A percentile compares a stretch with the other conserved stretches of the same genome.
Conservation (phyloP, 1,140 invertebrate species). For the Subanguina moxae region DNA sequence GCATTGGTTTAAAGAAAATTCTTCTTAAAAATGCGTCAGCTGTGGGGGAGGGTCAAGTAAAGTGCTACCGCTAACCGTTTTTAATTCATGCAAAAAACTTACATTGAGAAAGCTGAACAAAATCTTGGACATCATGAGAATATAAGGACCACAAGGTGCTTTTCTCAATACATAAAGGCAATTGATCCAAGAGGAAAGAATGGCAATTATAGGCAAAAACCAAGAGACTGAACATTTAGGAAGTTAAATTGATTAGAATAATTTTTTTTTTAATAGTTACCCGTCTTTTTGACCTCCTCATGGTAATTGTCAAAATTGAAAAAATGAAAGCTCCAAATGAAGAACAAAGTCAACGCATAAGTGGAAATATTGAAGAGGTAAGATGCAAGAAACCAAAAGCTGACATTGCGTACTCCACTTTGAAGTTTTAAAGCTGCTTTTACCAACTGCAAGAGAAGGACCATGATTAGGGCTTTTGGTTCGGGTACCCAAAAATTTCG, state of each 20-base stretch:
- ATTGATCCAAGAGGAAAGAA: conserved; percentile 47
- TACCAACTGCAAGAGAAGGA: conserved; percentile 39
- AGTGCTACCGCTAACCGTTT: too few species aligned
- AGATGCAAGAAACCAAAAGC: conserved; percentile 44
- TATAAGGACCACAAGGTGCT: conserved; percentile 44
- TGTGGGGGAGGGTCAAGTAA: too few species aligned
- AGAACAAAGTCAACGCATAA: conserved; percentile 42
- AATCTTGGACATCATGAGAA: conserved; percentile 46
- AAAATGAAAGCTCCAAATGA: conserved; percentile 37
- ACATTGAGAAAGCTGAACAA: conserved; percentile 38
- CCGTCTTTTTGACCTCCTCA: conserved; percentile 31
- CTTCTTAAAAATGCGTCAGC: too few species aligned
- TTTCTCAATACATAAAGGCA: conserved; percentile 48
- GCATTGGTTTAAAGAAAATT: too few species aligned
- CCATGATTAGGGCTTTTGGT: too few species aligned
- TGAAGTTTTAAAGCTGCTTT: conserved; percentile 44
- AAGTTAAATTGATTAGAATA: too few species aligned
- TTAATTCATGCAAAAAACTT: not conserved
- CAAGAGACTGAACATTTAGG: conserved; percentile 35
- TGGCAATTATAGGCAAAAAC: conserved; percentile 48
- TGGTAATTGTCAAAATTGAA: conserved; percentile 47
- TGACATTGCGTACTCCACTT: conserved; percentile 19
- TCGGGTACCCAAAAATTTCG: too few species aligned
- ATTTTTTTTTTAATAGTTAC: too few species aligned
- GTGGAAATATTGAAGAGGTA: conserved; percentile 39